Base-by-base conservation (phyloP, 2,888 invertebrate genomes). In the Perdita meconis region DNA sequence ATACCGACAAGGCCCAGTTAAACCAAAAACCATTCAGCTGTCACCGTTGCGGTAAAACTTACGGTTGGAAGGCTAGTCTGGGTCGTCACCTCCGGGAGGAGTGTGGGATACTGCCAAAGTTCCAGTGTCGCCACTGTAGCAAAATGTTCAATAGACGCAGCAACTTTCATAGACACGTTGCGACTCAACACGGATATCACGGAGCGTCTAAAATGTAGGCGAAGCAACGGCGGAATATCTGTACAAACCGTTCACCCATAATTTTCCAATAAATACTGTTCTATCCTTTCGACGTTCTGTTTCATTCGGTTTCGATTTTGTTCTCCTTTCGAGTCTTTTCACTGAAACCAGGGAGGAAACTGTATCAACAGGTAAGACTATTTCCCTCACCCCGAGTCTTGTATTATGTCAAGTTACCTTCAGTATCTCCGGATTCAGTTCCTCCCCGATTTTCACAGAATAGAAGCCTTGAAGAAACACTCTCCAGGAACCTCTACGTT, bases 41-140 rank as follows among this genome's bases (percentile, higher is more conserved):
- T 93, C 94, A 94, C 88, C 94, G 94, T 88, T 97, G 97, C 92
- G 96, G 96, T 84, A 97, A 97, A 93, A 94, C 95, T 87, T 97
- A 97, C 94, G 92, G 91, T 12, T 92, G 94, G 89, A 93, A 93
- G 82, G 93, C 93, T 67, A 94, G 93, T 44, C 88, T 94, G 26
- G 92, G 92, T 1, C 89, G 94, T 6, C 94, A 94, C 84, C 89
- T 93, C 16, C 90, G 93, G 19, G 89, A 91, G 69, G 90, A 91
- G 67, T 91, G 92, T 66, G 92, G 92, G 16, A 91, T 92, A 64
- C 80, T 85, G 8, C 91, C 93, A 13, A 89, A 90, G 69, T 89
- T 92, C 82, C 72, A 78, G 30, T 93, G 93, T 80, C 81, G 78
- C 5, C 82, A 88, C 68, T 93, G 93, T 81, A 68, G 79, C 34